Conservation (phyloP, 2,888 invertebrate genomes). For the Cheilosia impressa region DNA sequence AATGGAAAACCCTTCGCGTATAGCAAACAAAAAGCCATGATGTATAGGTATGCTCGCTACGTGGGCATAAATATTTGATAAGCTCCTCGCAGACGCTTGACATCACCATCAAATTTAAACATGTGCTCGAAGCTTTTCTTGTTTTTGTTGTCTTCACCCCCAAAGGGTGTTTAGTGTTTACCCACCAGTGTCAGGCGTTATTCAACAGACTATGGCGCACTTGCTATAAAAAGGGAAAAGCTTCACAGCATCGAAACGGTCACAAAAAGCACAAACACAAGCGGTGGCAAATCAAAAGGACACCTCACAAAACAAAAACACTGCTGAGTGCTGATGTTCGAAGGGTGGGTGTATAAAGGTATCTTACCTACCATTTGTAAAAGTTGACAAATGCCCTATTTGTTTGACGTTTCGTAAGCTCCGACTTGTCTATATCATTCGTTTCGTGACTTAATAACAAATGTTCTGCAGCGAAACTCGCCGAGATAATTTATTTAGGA, state of each 20-base stretch:
- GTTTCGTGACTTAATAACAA: constrained; percentile 58
- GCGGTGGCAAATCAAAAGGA: constrained; percentile 33
- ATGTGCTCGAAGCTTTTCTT: constrained; percentile 24
- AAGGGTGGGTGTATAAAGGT: constrained; percentile 1
- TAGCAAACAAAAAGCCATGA: constrained; percentile 26
- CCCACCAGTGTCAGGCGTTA: not conserved
- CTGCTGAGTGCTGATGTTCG: not conserved
- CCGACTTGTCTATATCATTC: constrained; percentile 57
- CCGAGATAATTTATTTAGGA: constrained; percentile 69
- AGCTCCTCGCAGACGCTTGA: constrained; percentile 64
- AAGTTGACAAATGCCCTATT: constrained; percentile 55
- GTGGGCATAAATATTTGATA: constrained; percentile 46
- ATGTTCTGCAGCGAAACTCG: constrained; percentile 61
- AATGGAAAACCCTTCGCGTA: constrained; percentile 36
- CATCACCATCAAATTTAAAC: constrained; percentile 76
- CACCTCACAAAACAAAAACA: not conserved
- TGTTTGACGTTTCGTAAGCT: constrained; percentile 31
- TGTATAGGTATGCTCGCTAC: constrained; percentile 27
- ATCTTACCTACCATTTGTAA: constrained; percentile 14
- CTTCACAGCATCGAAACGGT: constrained; percentile 23
- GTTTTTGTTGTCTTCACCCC: not conserved
- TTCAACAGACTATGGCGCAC: not conserved
- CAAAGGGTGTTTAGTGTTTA: not conserved
- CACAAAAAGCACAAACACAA: constrained; percentile 10
- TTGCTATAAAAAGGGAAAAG: constrained; percentile 25